These are phyloP conservation scores for Bungarus multicinctus DNA, from an alignment of 2,113 vertebrate genomes.

Conservation along the genomic window DNA sequence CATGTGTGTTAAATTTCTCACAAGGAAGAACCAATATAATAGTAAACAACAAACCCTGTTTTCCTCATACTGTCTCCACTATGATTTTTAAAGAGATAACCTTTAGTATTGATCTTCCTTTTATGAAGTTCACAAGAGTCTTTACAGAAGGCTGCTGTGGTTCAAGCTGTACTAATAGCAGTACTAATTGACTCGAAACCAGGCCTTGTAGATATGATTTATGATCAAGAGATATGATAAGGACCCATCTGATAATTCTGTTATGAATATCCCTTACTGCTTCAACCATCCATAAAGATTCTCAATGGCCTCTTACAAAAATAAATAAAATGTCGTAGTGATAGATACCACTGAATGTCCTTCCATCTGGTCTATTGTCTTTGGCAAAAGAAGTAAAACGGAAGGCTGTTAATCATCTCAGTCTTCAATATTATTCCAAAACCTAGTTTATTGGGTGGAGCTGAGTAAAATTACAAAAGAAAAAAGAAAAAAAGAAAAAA, in stretches of 20 bases:
- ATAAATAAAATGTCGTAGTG: slow-evolving; percentile 2
- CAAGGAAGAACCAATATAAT: background rate
- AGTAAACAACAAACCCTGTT: background rate
- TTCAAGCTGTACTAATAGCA: background rate
- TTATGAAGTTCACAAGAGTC: background rate
- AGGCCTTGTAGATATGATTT: background rate
- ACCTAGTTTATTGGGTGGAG: background rate
- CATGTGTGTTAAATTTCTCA: background rate
- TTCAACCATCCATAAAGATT: background rate
- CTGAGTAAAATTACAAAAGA: background rate
- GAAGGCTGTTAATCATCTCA: background rate
- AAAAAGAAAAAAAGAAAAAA: background rate
- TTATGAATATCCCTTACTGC: background rate
- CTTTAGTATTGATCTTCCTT: background rate
- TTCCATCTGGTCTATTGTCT: background rate
- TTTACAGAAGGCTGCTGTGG: background rate
- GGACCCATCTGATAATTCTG: slow-evolving; percentile 16
- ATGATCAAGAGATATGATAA: background rate
- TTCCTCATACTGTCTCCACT: background rate
- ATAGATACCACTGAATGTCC: background rate
- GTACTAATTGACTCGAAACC: background rate
- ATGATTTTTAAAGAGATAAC: background rate
- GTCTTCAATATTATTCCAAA: background rate
- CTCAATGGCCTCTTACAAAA: background rate
- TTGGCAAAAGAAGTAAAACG: background rate